phyloP scores from a whole-genome alignment of 2,797 vertebrate species.

The Gymnothorax javanicus region DNA sequence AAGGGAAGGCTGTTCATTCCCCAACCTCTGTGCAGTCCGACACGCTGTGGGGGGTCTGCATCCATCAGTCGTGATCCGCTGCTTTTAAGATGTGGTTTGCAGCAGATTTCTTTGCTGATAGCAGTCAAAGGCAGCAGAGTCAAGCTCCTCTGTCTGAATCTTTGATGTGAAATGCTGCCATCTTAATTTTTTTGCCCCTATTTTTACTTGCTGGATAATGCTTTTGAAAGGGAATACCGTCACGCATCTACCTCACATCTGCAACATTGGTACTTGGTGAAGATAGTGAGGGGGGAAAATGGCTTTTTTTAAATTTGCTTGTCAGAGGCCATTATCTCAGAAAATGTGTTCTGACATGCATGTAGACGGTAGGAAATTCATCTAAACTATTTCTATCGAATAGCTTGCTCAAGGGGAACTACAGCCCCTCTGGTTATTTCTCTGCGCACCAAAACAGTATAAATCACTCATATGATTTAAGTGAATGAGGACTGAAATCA shows the following conservation, averaged over 20 bases:
- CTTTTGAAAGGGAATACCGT: not conserved
- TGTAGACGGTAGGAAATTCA: not conserved
- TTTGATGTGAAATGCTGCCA: not conserved
- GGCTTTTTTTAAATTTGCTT: not conserved
- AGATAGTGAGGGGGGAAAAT: not conserved
- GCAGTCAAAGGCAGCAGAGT: conserved; percentile 1
- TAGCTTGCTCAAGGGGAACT: not conserved
- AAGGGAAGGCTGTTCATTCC: not conserved
- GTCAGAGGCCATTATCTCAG: not conserved
- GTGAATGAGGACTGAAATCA: too few relatives aligned
- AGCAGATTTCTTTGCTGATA: conserved; percentile 10
- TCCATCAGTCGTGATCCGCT: conserved; percentile 6
- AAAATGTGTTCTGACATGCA: not conserved
- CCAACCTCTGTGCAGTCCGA: not conserved
- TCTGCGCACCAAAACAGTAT: too few relatives aligned
- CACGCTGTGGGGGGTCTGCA: conserved; percentile 22
- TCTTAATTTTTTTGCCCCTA: not conserved
- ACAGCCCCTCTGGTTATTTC: not conserved
- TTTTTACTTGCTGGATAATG: not conserved
- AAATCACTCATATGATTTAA: too few relatives aligned
- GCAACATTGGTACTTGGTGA: not conserved
- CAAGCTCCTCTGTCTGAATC: not conserved
- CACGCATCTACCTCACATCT: not conserved
- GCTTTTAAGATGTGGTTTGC: conserved; percentile 17
- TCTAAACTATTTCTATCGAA: not conserved